These are phyloP conservation scores for Takifugu rubripes DNA, from an alignment of 2,797 vertebrate genomes.

Conservation along the genomic window DNA sequence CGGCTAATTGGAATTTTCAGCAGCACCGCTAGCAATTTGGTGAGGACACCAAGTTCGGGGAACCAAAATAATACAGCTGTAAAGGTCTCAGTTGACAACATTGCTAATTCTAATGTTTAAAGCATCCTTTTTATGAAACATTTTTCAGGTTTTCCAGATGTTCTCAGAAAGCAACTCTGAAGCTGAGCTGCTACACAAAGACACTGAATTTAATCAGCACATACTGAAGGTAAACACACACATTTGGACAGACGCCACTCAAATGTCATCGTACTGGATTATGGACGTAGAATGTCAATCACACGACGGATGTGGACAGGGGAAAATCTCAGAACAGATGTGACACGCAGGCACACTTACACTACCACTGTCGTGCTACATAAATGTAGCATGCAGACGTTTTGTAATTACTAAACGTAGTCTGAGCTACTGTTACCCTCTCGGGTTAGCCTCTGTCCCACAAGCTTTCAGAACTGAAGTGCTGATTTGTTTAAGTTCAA, in stretches of 20 bases:
- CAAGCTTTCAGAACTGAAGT: constrained; percentile 18
- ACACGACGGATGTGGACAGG: constrained; percentile 25
- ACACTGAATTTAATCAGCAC: constrained; percentile 19
- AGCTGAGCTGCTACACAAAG: not conserved
- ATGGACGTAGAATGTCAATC: constrained; percentile 42
- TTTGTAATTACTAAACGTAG: not conserved
- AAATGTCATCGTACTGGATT: constrained; percentile 7
- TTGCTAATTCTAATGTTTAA: too few species aligned
- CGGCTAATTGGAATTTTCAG: too few species aligned
- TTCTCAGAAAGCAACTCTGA: too few species aligned
- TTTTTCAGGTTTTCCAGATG: too few species aligned
- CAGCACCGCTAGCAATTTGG: too few species aligned
- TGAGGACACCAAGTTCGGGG: too few species aligned
- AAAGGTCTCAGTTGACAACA: too few species aligned
- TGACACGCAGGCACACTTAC: constrained; percentile 71
- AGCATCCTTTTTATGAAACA: too few species aligned
- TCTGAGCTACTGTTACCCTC: constrained; percentile 20
- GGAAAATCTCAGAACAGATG: constrained; percentile 47
- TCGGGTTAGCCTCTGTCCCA: constrained; percentile 49
- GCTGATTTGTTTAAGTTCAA: not conserved
- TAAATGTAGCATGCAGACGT: constrained; percentile 77
- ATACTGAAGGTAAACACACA: constrained; percentile 48
- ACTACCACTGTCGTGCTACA: constrained; percentile 68
- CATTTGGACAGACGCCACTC: constrained; percentile 44
- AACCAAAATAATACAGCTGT: too few species aligned